Evolutionary conservation across 2,888 invertebrate genomes (phyloP), one percentile per base, ranked within the genome.

Genomic region (Luffia ferchaultella): DNA sequence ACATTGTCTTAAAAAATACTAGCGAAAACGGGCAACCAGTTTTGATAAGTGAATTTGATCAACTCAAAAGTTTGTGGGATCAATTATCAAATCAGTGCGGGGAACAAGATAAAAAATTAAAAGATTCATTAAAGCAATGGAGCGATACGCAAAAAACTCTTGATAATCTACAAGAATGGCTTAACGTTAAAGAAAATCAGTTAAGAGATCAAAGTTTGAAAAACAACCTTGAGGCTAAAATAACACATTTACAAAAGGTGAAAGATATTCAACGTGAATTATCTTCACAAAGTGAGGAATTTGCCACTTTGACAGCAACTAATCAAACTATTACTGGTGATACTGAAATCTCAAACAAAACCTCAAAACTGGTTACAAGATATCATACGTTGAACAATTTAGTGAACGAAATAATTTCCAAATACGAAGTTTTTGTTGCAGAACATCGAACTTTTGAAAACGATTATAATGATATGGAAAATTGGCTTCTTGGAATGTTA

Each of bases 191-290:
- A 65, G 97, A 97, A 74, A 87, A 87, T 47, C 90, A 92, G 65
- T 88, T 96, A 0, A 93, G 96, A 71, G 95, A 96, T 67, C 95
- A 95, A 72, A 93, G 93, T 57, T 85, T 96, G 1, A 94, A 93
- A 70, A 95, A 90, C 63, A 93, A 91, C 2, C 88, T 93, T 30
- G 93, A 93, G 58, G 88, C 93, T 1, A 97, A 97, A 73, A 85
- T 88, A 55, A 85, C 86, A 7, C 93, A 96, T 71, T 77, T 95
- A 49, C 88, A 90, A 50, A 93, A 93, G 69, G 82, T 97, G 0
- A 89, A 89, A 58, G 83, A 86, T 45, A 80, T 93, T 52, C 89
- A 92, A 62, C 85, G 85, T 53, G 93, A 92, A 62, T 89, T 96
- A 46, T 65, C 83, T 2, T 80, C 86, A 0, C 92, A 91, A 63